These are phyloP conservation scores for Xiphophorus birchmanni DNA, from an alignment of 2,797 vertebrate genomes.

Conservation along the genomic window DNA sequence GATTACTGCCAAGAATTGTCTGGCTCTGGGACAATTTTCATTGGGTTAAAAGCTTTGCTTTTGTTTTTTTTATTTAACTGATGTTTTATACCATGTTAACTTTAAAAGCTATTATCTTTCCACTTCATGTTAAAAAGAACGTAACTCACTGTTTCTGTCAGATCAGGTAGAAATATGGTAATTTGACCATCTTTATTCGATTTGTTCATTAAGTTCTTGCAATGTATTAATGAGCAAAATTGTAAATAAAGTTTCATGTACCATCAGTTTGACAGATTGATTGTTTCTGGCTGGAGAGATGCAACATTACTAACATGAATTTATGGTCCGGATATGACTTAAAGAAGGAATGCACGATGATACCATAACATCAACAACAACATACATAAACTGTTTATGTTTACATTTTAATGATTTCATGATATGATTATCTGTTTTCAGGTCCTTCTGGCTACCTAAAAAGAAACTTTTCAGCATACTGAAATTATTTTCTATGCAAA, in stretches of 20 bases:
- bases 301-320: conserved; percentile 10
- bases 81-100: not conserved
- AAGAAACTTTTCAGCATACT: not conserved
- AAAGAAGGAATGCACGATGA: not conserved
- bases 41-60: not conserved
- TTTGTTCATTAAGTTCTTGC: not conserved
- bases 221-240: not conserved
- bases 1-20: not conserved
- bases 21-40: not conserved
- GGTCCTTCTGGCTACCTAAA: not conserved
- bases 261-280: not conserved
- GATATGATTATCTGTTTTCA: not conserved
- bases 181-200: not conserved
- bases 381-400: not conserved
- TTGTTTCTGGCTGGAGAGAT: not conserved
- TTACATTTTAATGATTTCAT: not conserved
- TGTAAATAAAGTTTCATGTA: not conserved
- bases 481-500: not conserved
- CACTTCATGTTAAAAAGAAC: not conserved
- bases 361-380: not conserved
- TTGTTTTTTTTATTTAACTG: not conserved
- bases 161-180: not conserved
- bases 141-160: not conserved
- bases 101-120: not conserved
- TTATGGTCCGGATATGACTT: not conserved